Base-by-base conservation (phyloP, 2,797 vertebrate genomes). In the Todus mexicanus region DNA sequence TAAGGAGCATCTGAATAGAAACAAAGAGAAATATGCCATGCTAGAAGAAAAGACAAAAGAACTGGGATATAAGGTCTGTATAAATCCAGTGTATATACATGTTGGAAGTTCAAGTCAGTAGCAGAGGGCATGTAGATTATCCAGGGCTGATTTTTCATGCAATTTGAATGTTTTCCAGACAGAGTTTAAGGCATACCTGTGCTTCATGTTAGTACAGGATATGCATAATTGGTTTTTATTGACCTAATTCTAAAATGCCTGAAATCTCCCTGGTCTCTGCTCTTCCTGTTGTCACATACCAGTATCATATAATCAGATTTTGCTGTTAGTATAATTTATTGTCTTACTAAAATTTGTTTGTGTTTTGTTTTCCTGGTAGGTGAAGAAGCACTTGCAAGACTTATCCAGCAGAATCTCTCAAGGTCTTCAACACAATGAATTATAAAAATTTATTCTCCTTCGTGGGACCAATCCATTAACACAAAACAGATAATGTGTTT, bases 301-400 rank as follows among this genome's bases (percentile, higher is more conserved):
- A n/a, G 20, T 31, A 18, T n/a, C 29, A 54, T 54, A 31, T 54
- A 54, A 54, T 54, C 51, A 54, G 29, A n/a, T 54, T 54, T 54
- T n/a, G 29, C 51, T n/a, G 12, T 54, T 54, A n/a, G 29, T 20
- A n/a, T 70, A 48, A 37, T 59, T 84, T 47, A 17, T 38, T 45
- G 25, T 45, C 11, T 48, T 76, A 47, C 27, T 92, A 42, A 80
- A 66, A 48, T 86, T 35, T 73, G 1, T 80, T 70, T 57, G 11
- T 69, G 27, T 38, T 93, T 42, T 89, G 19, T 83, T 93, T 80
- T 61, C 89, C 17, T 89, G 5, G 79, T 79, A 99, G 99, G 99
- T 99, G 95, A 99, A 99, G 98, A 99, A 99, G 95, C 99, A 99
- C 53, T 94, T 99, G 85, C 99, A 99, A 95, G 99, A 99, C 77